Evolutionary conservation across 2,113 vertebrate genomes (phyloP), one percentile per base, ranked within the genome.

Genomic region (Galemys pyrenaicus): DNA sequence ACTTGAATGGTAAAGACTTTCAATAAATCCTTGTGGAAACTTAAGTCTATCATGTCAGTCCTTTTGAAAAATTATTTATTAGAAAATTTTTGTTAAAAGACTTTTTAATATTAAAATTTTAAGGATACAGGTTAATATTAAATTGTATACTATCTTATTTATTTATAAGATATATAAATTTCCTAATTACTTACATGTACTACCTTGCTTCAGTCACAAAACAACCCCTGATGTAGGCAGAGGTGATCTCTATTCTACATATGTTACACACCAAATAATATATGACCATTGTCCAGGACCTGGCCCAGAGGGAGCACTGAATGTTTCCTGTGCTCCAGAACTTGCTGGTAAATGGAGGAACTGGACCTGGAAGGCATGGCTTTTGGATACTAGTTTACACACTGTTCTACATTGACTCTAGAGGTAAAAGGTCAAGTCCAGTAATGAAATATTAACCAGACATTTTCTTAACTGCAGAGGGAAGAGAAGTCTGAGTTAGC

Each of bases 1-100:
- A 93, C n/a, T 89, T 87, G 28, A 86, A 91, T 71, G 32, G n/a
- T 26, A 39, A 89, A 20, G 5, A 24, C 64, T 87, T 62, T 82
- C n/a, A 71, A 56, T 58, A 77, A 86, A 28, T 26, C 9, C 80
- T 73, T 28, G 2, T 84, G 12, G 46, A 92, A 89, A 89, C 32
- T 73, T 73, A 22, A 60, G 3, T 20, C 73, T 81, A 30, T 37
- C 24, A 51, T 93, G 54, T 51, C 35, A 86, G 10, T 74, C 37
- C 79, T 91, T 82, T 44, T 92, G 49, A 94, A 95, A 24, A 20
- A 82, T 1, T 37, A 32, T 37, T 32, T 75, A 74, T 32, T 74
- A n/a, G 13, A 22, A 91, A 65, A 7, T 49, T 71, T 73, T 49
- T 86, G 65, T 49, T 37, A 84, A 41, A 20, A 78, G 54, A 28